These are phyloP conservation scores for Patella vulgata DNA, from an alignment of 1,140 invertebrate species.

Conservation along the genomic window DNA sequence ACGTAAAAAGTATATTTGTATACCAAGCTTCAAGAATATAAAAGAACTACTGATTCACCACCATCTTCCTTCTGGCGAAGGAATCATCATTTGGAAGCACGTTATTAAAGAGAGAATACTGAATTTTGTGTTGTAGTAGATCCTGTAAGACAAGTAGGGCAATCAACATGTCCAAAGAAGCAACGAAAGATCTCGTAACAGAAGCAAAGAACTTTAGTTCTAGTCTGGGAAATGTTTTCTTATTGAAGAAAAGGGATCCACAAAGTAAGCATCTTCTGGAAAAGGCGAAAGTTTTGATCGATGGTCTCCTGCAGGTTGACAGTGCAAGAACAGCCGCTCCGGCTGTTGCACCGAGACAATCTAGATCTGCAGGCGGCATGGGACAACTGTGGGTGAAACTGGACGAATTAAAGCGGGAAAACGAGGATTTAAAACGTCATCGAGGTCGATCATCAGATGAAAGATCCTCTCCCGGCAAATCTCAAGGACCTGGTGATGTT, in stretches of 20 bases:
- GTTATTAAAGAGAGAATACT: too few relatives aligned
- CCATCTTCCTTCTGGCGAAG: too few relatives aligned
- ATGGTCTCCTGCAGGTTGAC: slow-evolving; percentile 43
- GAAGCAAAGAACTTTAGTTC: slow-evolving; percentile 58
- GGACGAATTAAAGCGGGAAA: slow-evolving; percentile 60
- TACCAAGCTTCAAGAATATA: too few relatives aligned
- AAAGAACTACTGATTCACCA: too few relatives aligned
- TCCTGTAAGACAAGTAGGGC: too few relatives aligned
- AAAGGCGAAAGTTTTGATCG: slow-evolving; percentile 52
- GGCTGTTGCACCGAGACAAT: slow-evolving; percentile 20
- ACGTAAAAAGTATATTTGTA: too few relatives aligned
- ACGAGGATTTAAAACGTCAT: slow-evolving; percentile 51
- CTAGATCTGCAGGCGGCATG: slow-evolving; percentile 40
- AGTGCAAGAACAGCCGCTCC: slow-evolving; percentile 23
- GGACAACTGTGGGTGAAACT: slow-evolving; percentile 61
- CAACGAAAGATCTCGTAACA: slow-evolving; percentile 45
- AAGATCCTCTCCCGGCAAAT: slow-evolving; percentile 24
- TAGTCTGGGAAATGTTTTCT: slow-evolving; percentile 52
- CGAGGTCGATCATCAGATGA: slow-evolving; percentile 33
- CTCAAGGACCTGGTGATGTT: slow-evolving; percentile 50
- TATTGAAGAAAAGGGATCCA: slow-evolving; percentile 57
- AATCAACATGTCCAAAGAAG: slow-evolving; percentile 33
- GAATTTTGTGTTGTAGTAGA: too few relatives aligned
- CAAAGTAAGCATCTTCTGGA: slow-evolving; percentile 55
- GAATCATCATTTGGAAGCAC: too few relatives aligned